Percentiles rank a stretch among this genome's conserved stretches.
phyloP scores from a whole-genome alignment of 1,140 invertebrate species.

The Drosophila varians region DNA sequence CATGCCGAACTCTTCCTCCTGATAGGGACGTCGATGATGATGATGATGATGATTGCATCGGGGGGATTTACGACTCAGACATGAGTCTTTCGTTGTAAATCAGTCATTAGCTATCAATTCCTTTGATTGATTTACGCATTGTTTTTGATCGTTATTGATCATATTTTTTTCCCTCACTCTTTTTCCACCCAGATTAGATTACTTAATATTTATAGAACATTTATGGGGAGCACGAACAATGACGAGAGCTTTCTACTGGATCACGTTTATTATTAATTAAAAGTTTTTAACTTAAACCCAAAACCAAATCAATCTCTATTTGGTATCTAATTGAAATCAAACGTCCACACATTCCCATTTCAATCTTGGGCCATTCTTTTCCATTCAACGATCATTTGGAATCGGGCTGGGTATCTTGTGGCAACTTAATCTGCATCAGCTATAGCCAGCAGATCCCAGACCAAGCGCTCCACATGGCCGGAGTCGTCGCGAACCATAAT shows the following conservation, averaged over 20 bases:
- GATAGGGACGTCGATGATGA: conserved; percentile 1
- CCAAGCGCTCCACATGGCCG: conserved; percentile 19
- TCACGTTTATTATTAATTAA: conserved; percentile 41
- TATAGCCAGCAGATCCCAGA: conserved; percentile 13
- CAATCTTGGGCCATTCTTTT: not conserved
- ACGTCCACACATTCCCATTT: not conserved
- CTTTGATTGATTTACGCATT: conserved; percentile 66
- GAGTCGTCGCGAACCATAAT: conserved; percentile 50
- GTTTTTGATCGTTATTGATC: conserved; percentile 62
- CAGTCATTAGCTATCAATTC: conserved; percentile 66
- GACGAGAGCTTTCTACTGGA: conserved; percentile 23
- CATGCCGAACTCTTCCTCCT: conserved; percentile 31
- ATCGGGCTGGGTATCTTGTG: conserved; percentile 16
- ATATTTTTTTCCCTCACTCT: conserved; percentile 31
- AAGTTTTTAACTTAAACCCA: not conserved
- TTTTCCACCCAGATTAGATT: conserved; percentile 56
- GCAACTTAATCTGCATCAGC: conserved; percentile 52
- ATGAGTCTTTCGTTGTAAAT: conserved; percentile 50
- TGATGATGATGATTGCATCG: conserved; percentile 23
- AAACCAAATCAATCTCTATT: not conserved
- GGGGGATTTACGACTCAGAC: conserved; percentile 25
- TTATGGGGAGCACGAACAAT: conserved; percentile 17
- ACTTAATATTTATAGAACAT: conserved; percentile 52
- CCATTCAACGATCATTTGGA: conserved; percentile 12
- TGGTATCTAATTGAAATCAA: not conserved